Percentiles rank a stretch among this genome's conserved stretches.
phyloP scores from a whole-genome alignment of 2,797 vertebrate species.

The Rhinella marina region DNA sequence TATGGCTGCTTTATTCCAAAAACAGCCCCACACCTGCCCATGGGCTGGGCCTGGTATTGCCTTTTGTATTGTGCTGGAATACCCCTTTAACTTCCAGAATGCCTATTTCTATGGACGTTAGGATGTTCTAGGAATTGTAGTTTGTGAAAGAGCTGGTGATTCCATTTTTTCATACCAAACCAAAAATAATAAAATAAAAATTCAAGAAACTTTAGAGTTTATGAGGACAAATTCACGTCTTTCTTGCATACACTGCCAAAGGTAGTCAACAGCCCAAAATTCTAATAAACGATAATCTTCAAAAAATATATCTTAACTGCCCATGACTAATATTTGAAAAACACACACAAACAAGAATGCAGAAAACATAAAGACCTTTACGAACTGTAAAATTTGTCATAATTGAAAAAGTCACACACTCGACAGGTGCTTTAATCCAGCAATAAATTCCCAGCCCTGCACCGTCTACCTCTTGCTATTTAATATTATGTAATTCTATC shows the following conservation, averaged over 20 bases:
- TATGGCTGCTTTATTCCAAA: too few species aligned
- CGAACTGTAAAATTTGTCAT: slow-evolving; percentile 50
- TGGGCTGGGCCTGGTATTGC: too few species aligned
- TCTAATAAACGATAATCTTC: neutral
- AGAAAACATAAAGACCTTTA: slow-evolving; percentile 11
- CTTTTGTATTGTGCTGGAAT: too few species aligned
- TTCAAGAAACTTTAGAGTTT: too few species aligned
- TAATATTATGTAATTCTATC: slow-evolving; percentile 51
- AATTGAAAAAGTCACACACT: slow-evolving; percentile 48
- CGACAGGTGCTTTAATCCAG: slow-evolving; percentile 55
- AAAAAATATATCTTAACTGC: neutral
- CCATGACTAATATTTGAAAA: slow-evolving; percentile 9
- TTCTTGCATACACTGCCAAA: neutral
- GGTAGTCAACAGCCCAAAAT: neutral
- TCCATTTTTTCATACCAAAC: too few species aligned
- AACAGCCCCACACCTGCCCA: too few species aligned
- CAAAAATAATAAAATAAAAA: too few species aligned
- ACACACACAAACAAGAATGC: slow-evolving; percentile 1
- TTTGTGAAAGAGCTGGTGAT: too few species aligned
- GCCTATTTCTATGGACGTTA: too few species aligned
- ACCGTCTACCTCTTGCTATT: slow-evolving; percentile 26
- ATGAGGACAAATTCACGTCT: neutral
- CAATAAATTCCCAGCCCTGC: slow-evolving; percentile 33
- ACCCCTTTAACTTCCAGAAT: too few species aligned
- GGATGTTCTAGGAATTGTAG: too few species aligned